Evolutionary conservation across 2,888 invertebrate genomes (phyloP), one percentile per base, ranked within the genome.

Genomic region (Cerastis leucographa): DNA sequence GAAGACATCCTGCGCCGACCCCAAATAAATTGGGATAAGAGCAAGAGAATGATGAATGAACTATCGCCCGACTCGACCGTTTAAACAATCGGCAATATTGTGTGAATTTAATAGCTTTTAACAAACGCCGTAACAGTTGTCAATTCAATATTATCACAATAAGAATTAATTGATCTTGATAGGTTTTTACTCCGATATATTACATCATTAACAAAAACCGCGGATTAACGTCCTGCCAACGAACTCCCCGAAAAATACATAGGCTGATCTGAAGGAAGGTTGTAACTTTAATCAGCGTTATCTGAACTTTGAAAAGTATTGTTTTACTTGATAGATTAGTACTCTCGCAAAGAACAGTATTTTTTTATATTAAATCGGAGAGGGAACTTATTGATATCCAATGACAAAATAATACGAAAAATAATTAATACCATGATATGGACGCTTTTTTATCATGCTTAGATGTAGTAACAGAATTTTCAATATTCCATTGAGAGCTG

Each of bases 301-400:
- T 40, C 40, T 40, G 40, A 46, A 46, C 12, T 46, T 25, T 8
- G 8, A 29, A 35, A 66, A 35, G 11, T 9, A 7, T 35, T 7
- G 8, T 4, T 35, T 29, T 51, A 12, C 25, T 59, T 17, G 29
- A 17, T 56, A 35, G 35, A 35, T 35, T 35, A 56, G 14, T 56
- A 54, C n/a, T 11, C 22, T 54, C 11, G 54, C 54, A 54, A 54
- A 54, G 25, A 65, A 42, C 42, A 25, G 0, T 6, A 25, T 19
- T 42, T n/a, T 7, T 1, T 71, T 42, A 5, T 11, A 11, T 11
- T 51, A n/a, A 2, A 49, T 62, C 25, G 81, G 75, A 65, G 64
- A 40, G 19, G 49, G 9, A 74, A 64, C 17, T 64, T 80, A 74
- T 49, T 54, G 25, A 46, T 44, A 71, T 62, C 2, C 1, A n/a